phyloP scores from a whole-genome alignment of 2,113 vertebrate genomes.

The Theristicus caerulescens region DNA sequence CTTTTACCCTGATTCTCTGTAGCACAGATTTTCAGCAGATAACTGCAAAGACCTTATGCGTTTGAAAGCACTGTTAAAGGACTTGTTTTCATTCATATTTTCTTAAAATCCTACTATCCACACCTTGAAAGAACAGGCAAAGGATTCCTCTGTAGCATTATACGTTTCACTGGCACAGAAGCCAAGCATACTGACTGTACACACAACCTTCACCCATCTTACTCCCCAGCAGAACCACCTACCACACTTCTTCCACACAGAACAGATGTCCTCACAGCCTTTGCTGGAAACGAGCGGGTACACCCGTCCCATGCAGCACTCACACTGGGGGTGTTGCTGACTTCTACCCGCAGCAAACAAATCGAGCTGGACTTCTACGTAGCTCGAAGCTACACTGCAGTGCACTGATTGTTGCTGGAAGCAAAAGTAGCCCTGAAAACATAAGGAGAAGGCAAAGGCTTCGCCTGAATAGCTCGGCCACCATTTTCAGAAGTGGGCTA shows the following conservation, averaged over 20 bases:
- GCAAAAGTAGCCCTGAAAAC: not conserved
- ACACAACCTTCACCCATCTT: not conserved
- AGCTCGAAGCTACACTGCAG: accelerated
- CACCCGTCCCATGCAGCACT: not conserved
- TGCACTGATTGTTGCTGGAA: not conserved
- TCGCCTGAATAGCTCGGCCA: not conserved
- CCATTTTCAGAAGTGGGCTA: not conserved
- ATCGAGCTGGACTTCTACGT: not conserved
- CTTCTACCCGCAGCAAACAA: not conserved
- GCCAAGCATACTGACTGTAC: not conserved
- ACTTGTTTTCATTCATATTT: not conserved
- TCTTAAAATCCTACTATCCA: not conserved
- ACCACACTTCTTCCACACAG: not conserved
- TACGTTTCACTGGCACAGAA: not conserved
- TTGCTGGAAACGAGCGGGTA: accelerated
- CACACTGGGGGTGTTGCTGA: too few relatives aligned
- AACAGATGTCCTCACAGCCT: not conserved
- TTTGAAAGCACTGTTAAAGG: not conserved
- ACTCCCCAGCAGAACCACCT: not conserved
- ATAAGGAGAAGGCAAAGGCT: not conserved
- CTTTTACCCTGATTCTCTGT: not conserved
- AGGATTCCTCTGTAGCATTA: not conserved
- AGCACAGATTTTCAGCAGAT: not conserved
- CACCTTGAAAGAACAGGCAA: not conserved
- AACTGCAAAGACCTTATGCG: not conserved